A percentile compares a stretch with the other conserved stretches of the same genome.
phyloP scores from a whole-genome alignment of 2,797 vertebrate genomes.

The Thalassophryne amazonica region DNA sequence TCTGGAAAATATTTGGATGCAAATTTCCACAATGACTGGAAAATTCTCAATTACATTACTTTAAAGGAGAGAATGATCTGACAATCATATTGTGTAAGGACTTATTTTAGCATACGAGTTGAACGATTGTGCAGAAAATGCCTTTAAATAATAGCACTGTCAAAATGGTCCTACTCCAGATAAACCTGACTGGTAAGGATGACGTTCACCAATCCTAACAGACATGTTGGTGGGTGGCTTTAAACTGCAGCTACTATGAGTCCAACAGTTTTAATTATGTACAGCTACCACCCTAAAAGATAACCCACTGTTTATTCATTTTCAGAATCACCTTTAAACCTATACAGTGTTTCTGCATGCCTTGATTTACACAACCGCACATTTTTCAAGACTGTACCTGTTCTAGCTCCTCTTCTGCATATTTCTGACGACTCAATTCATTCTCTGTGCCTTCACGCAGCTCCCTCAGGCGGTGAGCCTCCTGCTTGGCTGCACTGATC shows the following conservation, averaged over 20 bases:
- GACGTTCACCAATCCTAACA: no score
- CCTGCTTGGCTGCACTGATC: conserved; percentile 94
- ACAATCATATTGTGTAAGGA: no score
- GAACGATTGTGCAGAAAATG: no score
- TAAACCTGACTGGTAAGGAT: no score
- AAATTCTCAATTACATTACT: no score
- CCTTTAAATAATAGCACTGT: no score
- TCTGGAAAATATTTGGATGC: no score
- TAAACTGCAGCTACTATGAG: conserved; percentile 29
- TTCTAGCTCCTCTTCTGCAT: conserved; percentile 93
- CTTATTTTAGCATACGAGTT: no score
- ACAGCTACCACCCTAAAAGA: conserved; percentile 12
- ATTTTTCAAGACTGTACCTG: conserved; percentile 76
- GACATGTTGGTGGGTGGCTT: conserved; percentile 50
- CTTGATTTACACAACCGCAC: not conserved
- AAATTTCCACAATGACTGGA: no score
- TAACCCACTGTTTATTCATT: not conserved
- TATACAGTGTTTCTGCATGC: no score
- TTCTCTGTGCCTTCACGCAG: conserved; percentile 94
- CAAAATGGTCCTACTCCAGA: no score
- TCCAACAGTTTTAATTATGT: conserved; percentile 34
- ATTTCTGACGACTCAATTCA: conserved; percentile 94
- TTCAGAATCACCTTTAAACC: not conserved
- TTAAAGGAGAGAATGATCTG: no score
- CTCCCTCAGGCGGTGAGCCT: conserved; percentile 90